These are phyloP conservation scores for Apocheima hispidaria DNA, from an alignment of 2,888 invertebrate species.

Conservation along the genomic window DNA sequence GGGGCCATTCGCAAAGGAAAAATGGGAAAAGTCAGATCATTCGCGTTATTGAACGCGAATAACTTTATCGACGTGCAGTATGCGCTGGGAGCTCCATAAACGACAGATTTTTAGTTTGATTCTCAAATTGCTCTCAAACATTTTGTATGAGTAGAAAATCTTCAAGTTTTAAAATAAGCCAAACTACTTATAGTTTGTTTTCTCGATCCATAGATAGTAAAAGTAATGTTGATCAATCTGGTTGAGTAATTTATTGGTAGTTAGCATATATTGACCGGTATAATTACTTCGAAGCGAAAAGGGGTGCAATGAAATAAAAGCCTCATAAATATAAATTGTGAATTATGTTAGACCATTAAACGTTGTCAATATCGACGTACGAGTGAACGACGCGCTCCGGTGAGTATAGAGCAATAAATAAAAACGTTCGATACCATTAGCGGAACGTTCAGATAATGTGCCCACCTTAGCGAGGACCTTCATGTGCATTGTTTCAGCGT, in stretches of 20 bases:
- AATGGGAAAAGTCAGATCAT: slow-evolving; percentile 84
- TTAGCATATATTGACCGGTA: slow-evolving; percentile 32
- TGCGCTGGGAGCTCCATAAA: slow-evolving; percentile 50
- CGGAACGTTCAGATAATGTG: slow-evolving; percentile 71
- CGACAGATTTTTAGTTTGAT: slow-evolving; percentile 31
- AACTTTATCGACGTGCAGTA: slow-evolving; percentile 79
- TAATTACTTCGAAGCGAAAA: slow-evolving; percentile 34
- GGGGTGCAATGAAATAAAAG: slow-evolving; percentile 50
- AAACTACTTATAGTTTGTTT: background rate
- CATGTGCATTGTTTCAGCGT: slow-evolving; percentile 65
- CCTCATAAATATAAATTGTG: slow-evolving; percentile 56
- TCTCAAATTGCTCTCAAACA: slow-evolving; percentile 14
- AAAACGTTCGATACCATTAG: slow-evolving; percentile 71
- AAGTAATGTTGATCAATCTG: slow-evolving; percentile 3
- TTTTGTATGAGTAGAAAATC: slow-evolving; percentile 2
- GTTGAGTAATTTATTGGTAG: slow-evolving; percentile 21
- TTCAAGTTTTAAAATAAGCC: background rate
- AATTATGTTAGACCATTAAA: slow-evolving; percentile 59
- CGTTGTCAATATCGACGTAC: slow-evolving; percentile 51
- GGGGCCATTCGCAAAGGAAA: slow-evolving; percentile 74
- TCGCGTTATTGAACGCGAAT: slow-evolving; percentile 83
- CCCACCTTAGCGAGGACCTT: slow-evolving; percentile 62
- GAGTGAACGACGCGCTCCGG: slow-evolving; percentile 56
- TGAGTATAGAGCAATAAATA: slow-evolving; percentile 69
- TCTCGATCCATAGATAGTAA: background rate